Percentiles rank a stretch among this genome's conserved stretches.
Conservation (phyloP, 2,888 invertebrate genomes). For the Chymomyza procnemis region DNA sequence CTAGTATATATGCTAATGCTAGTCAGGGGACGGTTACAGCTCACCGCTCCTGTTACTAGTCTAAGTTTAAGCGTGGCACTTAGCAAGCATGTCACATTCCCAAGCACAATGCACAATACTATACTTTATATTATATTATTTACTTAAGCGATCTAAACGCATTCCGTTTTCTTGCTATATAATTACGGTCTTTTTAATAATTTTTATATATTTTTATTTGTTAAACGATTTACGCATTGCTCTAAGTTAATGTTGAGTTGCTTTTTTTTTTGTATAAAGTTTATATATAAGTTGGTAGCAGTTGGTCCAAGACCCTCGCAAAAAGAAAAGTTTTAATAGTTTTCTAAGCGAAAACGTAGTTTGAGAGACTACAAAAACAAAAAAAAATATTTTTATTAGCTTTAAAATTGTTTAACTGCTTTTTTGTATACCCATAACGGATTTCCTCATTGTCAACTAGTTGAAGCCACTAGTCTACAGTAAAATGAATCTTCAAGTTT, state of each 20-base stretch:
- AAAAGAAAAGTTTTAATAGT: too few species aligned
- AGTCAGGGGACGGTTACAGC: too few species aligned
- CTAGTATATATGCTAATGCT: too few species aligned
- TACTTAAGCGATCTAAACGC: slow-evolving; percentile 59
- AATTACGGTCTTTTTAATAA: slow-evolving; percentile 7
- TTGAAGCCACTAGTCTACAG: too few species aligned
- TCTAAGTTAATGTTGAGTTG: not conserved
- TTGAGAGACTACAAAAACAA: too few species aligned
- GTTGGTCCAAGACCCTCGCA: slow-evolving; percentile 52
- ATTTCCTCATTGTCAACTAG: too few species aligned
- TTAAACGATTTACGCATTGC: slow-evolving; percentile 19
- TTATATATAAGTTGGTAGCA: slow-evolving; percentile 24
- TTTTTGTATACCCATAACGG: too few species aligned
- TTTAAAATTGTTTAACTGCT: too few species aligned
- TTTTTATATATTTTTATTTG: slow-evolving; percentile 2
- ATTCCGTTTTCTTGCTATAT: slow-evolving; percentile 45
- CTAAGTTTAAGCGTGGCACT: slow-evolving; percentile 38
- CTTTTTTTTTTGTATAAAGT: not conserved
- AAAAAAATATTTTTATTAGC: too few species aligned
- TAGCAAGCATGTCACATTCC: slow-evolving; percentile 56
- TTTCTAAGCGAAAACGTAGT: too few species aligned
- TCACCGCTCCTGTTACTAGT: too few species aligned
- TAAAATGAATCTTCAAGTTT: too few species aligned
- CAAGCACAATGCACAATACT: slow-evolving; percentile 43
- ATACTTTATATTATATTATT: slow-evolving; percentile 5